Base-by-base conservation (phyloP, 2,888 invertebrate species). In the Latheticus oryzae region DNA sequence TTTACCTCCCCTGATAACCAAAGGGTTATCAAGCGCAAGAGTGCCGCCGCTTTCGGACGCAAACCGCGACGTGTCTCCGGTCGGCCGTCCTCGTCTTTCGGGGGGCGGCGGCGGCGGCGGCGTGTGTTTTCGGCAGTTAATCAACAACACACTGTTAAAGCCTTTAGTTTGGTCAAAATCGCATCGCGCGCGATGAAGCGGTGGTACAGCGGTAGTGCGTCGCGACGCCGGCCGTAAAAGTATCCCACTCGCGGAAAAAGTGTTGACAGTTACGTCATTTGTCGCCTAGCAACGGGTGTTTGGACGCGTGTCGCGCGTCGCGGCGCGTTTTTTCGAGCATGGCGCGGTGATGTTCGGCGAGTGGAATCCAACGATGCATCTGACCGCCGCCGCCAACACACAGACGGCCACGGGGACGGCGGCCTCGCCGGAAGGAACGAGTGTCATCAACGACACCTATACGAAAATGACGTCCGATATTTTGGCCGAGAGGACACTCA, bases 401-500 rank as follows among this genome's bases (percentile, higher is more conserved):
- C 78, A 79, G 70, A 78, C 79, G 68, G 80, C 81, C 62, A 71
- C 74, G 50, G 86, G 84, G 71, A 82, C 84, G 70, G 85, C 87
- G 75, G 85, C 88, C 73, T 86, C 88, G 56, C 87, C 89, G 76
- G 87, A 87, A 73, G 87, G 87, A 78, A 86, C 86, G 67, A 83
- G 78, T 68, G 79, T 89, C 67, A 84, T 91, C 65, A 90, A 90
- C 76, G 91, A 92, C 80, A 90, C 90, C 62, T 91, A 90, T 81
- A 91, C 90, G 51, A 79, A 80, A 67, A 79, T 93, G 76, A 92
- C 92, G 13, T 91, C 92, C 3, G 93, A 93, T 76, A 82, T 91
- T 38, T 79, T 93, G 64, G 90, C 92, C 35, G 93, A 94, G 74
- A 83, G 93, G 63, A 92, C 93, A 1, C 80, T 93, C 61, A 93